These are phyloP conservation scores for Drosophila leonis DNA, from an alignment of 2,888 invertebrate genomes.

Conservation along the genomic window DNA sequence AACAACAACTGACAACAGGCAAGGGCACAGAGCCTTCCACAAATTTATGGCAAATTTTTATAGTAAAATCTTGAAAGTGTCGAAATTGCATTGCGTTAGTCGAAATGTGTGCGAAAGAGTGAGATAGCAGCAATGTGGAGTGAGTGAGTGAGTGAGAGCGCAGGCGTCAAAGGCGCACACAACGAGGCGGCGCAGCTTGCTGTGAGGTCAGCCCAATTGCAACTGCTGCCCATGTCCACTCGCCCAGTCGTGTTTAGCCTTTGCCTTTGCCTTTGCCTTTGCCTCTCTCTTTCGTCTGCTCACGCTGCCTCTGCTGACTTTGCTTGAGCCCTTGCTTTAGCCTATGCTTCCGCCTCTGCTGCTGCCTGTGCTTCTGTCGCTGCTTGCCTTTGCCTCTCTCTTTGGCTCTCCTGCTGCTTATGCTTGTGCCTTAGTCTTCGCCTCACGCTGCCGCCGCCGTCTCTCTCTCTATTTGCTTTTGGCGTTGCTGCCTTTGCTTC, in stretches of 20 bases:
- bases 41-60: slow-evolving; percentile 81
- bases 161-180: slow-evolving; percentile 55
- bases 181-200: slow-evolving; percentile 64
- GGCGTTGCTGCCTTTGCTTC: background rate
- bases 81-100: slow-evolving; percentile 58
- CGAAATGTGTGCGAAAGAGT: slow-evolving; percentile 1
- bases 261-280: slow-evolving; percentile 45
- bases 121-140: background rate
- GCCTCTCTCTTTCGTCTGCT: background rate
- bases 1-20: slow-evolving; percentile 45
- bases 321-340: background rate
- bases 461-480: background rate
- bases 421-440: background rate
- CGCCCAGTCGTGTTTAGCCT: slow-evolving; percentile 51
- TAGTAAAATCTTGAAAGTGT: slow-evolving; percentile 79
- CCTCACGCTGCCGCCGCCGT: background rate
- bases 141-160: slow-evolving; percentile 4
- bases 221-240: slow-evolving; percentile 56
- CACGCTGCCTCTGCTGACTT: background rate
- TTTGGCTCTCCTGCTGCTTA: background rate
- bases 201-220: slow-evolving; percentile 53
- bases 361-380: slow-evolving; percentile 1
- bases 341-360: slow-evolving; percentile 7
- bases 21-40: slow-evolving; percentile 60
- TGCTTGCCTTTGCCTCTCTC: background rate